phyloP scores from a whole-genome alignment of 2,797 vertebrate species.

The Mycteria americana region DNA sequence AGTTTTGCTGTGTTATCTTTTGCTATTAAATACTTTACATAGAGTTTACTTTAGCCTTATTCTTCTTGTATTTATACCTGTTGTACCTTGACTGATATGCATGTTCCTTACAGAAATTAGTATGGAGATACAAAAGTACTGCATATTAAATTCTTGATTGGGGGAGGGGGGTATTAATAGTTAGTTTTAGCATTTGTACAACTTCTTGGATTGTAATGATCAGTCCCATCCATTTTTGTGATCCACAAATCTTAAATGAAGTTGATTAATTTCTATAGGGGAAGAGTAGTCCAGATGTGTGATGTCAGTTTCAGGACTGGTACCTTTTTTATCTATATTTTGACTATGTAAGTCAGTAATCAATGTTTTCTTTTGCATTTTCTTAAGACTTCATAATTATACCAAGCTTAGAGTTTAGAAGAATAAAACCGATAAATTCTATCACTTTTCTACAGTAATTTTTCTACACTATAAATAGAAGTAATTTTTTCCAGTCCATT shows the following conservation, averaged over 20 bases:
- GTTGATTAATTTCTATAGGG: not conserved
- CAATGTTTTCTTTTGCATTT: not conserved
- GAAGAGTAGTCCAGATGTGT: not conserved
- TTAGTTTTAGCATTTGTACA: not conserved
- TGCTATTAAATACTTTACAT: not conserved
- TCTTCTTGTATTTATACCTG: not conserved
- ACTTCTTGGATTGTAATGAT: not conserved
- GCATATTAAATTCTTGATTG: not conserved
- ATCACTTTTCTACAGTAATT: not conserved
- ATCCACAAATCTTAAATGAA: not conserved
- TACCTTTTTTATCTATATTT: not conserved
- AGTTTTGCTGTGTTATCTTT: not conserved
- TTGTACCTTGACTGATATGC: not conserved
- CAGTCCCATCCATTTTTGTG: not conserved
- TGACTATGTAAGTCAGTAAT: not conserved
- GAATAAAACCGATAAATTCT: not conserved
- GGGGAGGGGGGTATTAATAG: not conserved
- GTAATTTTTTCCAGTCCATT: not conserved
- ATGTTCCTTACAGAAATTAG: not conserved
- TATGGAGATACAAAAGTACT: not conserved
- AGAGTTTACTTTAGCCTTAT: not conserved
- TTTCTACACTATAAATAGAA: not conserved
- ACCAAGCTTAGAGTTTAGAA: not conserved
- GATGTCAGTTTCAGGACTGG: not conserved
- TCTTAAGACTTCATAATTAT: not conserved